phyloP scores from a whole-genome alignment of 2,888 invertebrate species.

The Lasioglossum marginatum region DNA sequence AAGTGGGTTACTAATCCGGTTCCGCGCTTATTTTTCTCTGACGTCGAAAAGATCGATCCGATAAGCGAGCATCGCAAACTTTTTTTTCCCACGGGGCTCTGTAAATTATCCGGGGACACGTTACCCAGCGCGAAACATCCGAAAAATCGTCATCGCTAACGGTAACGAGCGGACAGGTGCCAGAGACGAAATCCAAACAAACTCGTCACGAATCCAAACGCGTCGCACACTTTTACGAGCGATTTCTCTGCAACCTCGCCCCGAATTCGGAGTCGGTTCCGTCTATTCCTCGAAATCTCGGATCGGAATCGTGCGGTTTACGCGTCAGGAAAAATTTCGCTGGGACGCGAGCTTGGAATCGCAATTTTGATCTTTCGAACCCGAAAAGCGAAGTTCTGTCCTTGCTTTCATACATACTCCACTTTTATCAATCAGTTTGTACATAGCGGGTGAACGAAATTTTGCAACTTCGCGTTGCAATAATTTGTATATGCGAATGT shows the following conservation, averaged over 20 bases:
- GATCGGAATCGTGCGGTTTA: conserved; percentile 2
- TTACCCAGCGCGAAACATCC: background rate
- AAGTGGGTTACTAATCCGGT: conserved; percentile 56
- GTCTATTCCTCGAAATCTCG: conserved; percentile 40
- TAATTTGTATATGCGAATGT: no score
- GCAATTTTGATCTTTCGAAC: background rate
- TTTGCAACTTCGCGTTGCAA: no score
- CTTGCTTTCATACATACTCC: background rate
- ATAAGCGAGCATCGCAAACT: conserved; percentile 11
- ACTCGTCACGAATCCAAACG: conserved; percentile 18
- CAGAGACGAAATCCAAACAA: conserved; percentile 21
- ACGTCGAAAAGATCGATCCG: conserved; percentile 25
- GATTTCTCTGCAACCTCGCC: conserved; percentile 60
- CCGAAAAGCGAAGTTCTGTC: background rate
- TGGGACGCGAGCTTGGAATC: conserved; percentile 1
- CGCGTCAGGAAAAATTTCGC: conserved; percentile 6
- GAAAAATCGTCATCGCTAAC: conserved; percentile 22
- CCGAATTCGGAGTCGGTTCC: conserved; percentile 41
- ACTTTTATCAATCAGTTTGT: background rate
- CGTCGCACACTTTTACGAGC: conserved; percentile 35
- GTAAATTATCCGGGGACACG: background rate
- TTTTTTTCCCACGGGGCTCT: background rate
- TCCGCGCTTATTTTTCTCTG: conserved; percentile 29
- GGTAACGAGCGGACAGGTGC: conserved; percentile 17
- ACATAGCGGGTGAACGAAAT: background rate